phyloP scores from a whole-genome alignment of 2,888 invertebrate species.

The Ichneumoninae sp. region DNA sequence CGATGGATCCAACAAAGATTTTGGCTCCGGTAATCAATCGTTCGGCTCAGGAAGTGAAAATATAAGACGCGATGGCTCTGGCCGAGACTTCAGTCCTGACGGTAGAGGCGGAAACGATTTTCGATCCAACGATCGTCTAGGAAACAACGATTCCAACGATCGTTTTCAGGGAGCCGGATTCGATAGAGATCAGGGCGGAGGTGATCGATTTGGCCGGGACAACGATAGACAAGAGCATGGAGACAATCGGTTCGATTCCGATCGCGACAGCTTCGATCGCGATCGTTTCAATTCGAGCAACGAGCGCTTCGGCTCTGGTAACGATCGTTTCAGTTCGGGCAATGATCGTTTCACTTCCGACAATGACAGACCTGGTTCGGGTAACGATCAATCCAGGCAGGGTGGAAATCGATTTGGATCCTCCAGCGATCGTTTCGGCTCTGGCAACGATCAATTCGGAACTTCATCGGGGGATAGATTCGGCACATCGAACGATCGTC shows the following conservation, averaged over 20 bases:
- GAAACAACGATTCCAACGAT: constrained; percentile 51
- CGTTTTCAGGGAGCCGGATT: constrained; percentile 60
- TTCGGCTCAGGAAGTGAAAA: constrained; percentile 65
- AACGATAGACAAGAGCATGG: constrained; percentile 43
- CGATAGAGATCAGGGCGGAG: constrained; percentile 46
- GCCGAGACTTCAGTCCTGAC: constrained; percentile 39
- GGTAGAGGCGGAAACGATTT: constrained; percentile 46
- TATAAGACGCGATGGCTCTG: constrained; percentile 57
- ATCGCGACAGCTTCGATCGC: constrained; percentile 48
- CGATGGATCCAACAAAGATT: constrained; percentile 61
- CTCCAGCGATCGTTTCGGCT: constrained; percentile 65
- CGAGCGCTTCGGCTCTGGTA: constrained; percentile 61
- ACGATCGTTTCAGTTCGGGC: constrained; percentile 62
- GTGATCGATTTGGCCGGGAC: constrained; percentile 59
- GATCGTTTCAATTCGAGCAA: constrained; percentile 35
- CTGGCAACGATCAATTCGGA: constrained; percentile 52
- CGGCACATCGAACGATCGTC: constrained; percentile 63
- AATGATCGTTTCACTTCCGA: constrained; percentile 49
- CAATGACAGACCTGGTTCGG: constrained; percentile 53
- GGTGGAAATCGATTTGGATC: constrained; percentile 63
- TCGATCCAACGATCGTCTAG: constrained; percentile 65
- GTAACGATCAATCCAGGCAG: constrained; percentile 51
- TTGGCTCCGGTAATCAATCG: constrained; percentile 60
- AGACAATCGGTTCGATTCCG: constrained; percentile 64
- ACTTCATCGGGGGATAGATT: constrained; percentile 60